Conservation (phyloP, 2,888 invertebrate species). For the Nasonia oneida region DNA sequence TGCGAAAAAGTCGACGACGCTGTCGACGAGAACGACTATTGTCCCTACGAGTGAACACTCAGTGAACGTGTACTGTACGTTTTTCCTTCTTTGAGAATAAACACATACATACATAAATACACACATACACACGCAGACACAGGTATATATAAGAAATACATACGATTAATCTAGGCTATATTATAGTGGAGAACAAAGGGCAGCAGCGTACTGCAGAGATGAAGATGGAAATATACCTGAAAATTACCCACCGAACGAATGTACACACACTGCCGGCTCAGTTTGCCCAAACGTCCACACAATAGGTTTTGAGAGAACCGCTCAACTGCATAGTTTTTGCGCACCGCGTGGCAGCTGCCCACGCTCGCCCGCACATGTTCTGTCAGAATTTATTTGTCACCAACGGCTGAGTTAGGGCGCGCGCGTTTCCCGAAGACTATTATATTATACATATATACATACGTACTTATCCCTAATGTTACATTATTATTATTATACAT, state of each 20-base stretch:
- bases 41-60: not conserved
- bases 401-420: conserved; percentile 12
- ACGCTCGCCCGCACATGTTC: not conserved
- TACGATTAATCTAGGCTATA: not conserved
- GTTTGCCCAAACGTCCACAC: conserved; percentile 23
- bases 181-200: not conserved
- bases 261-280: conserved; percentile 48
- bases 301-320: conserved; percentile 17
- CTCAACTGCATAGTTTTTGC: not conserved
- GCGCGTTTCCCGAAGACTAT: conserved; percentile 1
- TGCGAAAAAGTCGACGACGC: conserved; percentile 1
- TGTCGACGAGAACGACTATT: not conserved
- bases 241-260: conserved; percentile 21
- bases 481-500: not conserved
- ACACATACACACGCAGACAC: too few relatives aligned
- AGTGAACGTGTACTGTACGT: not conserved
- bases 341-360: not conserved
- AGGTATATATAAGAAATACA: not conserved
- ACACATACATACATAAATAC: not conserved
- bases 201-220: not conserved
- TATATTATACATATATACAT: not conserved
- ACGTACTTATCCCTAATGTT: not conserved
- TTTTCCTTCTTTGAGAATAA: not conserved
- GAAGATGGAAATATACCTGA: not conserved
- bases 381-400: conserved; percentile 20